Evolutionary conservation across 2,888 invertebrate genomes (phyloP).

Genomic region (Notocelia uddmanniana): DNA sequence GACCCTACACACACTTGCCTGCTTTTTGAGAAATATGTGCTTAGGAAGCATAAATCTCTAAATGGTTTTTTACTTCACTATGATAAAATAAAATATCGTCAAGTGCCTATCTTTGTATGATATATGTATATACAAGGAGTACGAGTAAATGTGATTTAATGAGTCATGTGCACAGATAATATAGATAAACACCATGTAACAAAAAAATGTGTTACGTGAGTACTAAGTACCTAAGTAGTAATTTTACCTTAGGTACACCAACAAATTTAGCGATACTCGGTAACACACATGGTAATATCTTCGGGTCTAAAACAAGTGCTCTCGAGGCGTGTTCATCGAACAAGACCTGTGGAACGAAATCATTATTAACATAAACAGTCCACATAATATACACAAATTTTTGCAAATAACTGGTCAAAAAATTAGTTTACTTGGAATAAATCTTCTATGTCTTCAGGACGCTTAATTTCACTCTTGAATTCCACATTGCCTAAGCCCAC

Average conservation of each 20-base stretch:
- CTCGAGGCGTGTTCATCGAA: conserved; percentile 80
- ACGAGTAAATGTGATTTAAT: too few relatives aligned
- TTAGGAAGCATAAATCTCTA: too few relatives aligned
- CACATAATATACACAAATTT: neutral
- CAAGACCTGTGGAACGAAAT: conserved; percentile 69
- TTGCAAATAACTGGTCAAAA: neutral
- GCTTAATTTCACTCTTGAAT: conserved; percentile 77
- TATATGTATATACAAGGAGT: too few relatives aligned
- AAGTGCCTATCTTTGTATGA: too few relatives aligned
- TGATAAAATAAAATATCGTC: too few relatives aligned
- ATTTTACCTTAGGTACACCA: conserved; percentile 64
- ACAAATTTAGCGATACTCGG: conserved; percentile 68
- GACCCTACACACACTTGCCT: too few relatives aligned
- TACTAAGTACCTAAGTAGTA: neutral
- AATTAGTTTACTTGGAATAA: conserved; percentile 81
- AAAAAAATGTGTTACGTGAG: neutral
- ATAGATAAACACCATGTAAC: too few relatives aligned
- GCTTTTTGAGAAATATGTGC: too few relatives aligned
- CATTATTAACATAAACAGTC: neutral
- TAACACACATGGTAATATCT: conserved; percentile 77
- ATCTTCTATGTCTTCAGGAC: conserved; percentile 84
- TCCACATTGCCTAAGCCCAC: conserved; percentile 77
- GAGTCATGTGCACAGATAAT: too few relatives aligned
- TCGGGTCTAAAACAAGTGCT: conserved; percentile 73
- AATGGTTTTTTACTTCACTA: too few relatives aligned